Base-by-base conservation (phyloP, 92 coral and sea anemone species). In the Porites lobata region DNA sequence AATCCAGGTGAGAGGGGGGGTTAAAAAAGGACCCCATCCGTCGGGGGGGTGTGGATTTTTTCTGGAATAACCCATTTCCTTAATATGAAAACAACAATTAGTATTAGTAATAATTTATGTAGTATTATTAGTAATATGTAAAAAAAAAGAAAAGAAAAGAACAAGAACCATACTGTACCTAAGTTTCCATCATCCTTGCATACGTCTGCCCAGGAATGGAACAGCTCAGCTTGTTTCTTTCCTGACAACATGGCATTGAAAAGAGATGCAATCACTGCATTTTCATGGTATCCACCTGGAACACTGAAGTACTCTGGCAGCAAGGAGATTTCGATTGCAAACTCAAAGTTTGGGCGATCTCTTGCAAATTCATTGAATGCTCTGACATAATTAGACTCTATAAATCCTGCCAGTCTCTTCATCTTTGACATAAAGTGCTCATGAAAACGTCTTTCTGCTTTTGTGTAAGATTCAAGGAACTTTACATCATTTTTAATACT, bases 321-420 rank as follows among this genome's bases (percentile, higher is more conserved):
- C 32, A 68, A 82, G 43, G 96, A 89, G 61, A 94, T 84, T n/a
- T 91, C 96, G 53, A 94, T 54, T 2, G 89, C 78, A n/a, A 79
- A 88, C 66, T 91, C 92, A 85, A 75, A 94, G 77, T 91, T 94
- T 50, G 93, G 79, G 50, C 67, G 63, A n/a, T 94, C 84, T 18
- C 19, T 14, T 63, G 82, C 81, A 17, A 91, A 32, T 71, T 70
- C 67, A 29, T 26, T 80, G 78, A 54, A 86, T 17, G 93, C 90
- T 65, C 74, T 59, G 57, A 89, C 80, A 76, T 75, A 94, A 7
- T 91, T 82, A 29, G 87, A 72, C 13, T 92, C 96, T 65, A 91
- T 54, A 5, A 81, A 74, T 53, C 79, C 62, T 4, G 95, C 81
- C 29, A 91, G 77, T 50, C 68, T 72, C 14, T 29, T 54, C 77